Base-by-base conservation (phyloP, 1,140 invertebrate species). In the Zaprionus davidi region DNA sequence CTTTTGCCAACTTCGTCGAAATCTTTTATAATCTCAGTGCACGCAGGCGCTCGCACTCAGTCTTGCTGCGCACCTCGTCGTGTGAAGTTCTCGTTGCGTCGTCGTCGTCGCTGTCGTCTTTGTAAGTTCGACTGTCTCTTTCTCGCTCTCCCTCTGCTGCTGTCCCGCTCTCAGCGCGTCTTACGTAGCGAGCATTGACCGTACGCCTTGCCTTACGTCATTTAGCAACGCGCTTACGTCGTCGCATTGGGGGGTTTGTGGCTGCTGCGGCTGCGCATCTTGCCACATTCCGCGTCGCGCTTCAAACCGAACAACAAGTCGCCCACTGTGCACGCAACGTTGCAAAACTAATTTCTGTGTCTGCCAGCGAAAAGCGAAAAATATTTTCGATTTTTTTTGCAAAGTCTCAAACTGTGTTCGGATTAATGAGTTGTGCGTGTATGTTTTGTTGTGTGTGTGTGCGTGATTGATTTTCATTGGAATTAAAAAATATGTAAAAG, bases 251-350 rank as follows among this genome's bases (percentile, higher is more conserved):
- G 84, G 81, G 80, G 71, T 78, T 82, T 60, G 79, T 60, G 66
- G 79, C 58, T 60, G 72, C 76, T 81, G 67, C 65, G 68, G 44
- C 66, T 74, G 79, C 67, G 65, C 79, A 79, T 71, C 84, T 88
- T 91, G 88, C 78, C 81, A 78, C 84, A 91, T 90, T 91, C 86
- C 79, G 82, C 82, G 90, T 91, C 79, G 88, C 81, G 88, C 81
- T 79, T 65, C 81, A 78, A 74, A 88, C 69, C 80, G 82, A 91
- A 79, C 73, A 80, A 76, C 73, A 82, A 79, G 77, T 81, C 80
- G 85, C 80, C 46, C 57, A 70, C 77, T 73, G 74, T 67, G 79
- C 88, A 82, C 75, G 90, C 74, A 90, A 76, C 62, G 76, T 36
- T 17, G 41, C 72, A 31, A 62, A 62, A 58, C 57, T 62, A 36